phyloP scores from a whole-genome alignment of 2,888 invertebrate genomes.

The Lamellibrachia satsuma region DNA sequence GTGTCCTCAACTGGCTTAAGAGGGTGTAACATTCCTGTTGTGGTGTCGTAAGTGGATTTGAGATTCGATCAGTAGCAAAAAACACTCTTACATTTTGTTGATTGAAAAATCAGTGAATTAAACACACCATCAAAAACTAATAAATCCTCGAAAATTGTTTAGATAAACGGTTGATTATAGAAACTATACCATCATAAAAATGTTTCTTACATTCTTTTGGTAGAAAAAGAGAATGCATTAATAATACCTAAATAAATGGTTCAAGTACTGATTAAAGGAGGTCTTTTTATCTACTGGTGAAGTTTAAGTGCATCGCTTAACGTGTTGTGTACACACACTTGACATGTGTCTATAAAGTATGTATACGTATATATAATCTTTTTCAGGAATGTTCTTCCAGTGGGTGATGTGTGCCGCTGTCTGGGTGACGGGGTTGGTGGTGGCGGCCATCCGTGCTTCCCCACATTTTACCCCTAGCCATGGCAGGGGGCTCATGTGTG shows the following conservation, averaged over 20 bases:
- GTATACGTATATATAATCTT: not conserved
- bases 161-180: not conserved
- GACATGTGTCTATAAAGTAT: not conserved
- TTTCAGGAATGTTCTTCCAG: conserved; percentile 68
- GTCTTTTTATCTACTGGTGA: not conserved
- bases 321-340: not conserved
- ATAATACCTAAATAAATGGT: not conserved
- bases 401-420: conserved; percentile 66
- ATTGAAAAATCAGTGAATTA: not conserved
- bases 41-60: not conserved
- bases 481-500: conserved; percentile 68
- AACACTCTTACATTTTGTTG: not conserved
- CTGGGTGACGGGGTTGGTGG: conserved; percentile 62
- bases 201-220: not conserved
- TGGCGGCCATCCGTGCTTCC: conserved; percentile 59
- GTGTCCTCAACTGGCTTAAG: not conserved
- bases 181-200: not conserved
- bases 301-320: not conserved
- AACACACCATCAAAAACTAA: not conserved
- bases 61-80: not conserved
- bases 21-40: not conserved
- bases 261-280: not conserved
- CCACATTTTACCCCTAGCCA: conserved; percentile 66
- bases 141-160: not conserved
- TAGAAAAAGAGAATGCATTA: not conserved